Conservation (phyloP, 2,113 vertebrate species). For the Aramus guarauna region DNA sequence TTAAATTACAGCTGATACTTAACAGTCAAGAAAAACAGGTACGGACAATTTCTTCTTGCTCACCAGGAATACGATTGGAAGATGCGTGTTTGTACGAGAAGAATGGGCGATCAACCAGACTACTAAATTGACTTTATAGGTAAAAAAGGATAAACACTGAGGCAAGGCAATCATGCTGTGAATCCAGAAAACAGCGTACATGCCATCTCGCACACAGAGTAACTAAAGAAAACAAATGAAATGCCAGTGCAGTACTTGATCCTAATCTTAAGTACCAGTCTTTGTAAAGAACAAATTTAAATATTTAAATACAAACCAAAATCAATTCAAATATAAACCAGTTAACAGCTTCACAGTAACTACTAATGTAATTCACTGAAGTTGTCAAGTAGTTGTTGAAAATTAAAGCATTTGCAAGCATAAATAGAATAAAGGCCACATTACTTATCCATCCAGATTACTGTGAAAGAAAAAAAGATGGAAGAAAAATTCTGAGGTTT, state of each 20-base stretch:
- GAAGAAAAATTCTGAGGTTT: background rate
- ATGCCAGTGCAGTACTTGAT: background rate
- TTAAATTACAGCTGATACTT: background rate
- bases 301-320: background rate
- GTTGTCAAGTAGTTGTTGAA: background rate
- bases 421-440: background rate
- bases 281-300: background rate
- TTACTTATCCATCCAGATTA: background rate
- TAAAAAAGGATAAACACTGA: background rate
- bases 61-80: background rate
- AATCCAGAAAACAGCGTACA: background rate
- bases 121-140: background rate
- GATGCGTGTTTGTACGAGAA: background rate
- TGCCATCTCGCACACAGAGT: background rate
- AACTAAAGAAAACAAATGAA: background rate
- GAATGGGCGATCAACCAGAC: background rate
- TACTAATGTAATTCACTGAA: background rate
- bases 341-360: background rate
- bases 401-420: background rate
- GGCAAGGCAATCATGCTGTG: background rate
- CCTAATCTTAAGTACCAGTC: background rate
- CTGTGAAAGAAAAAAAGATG: background rate
- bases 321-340: background rate
- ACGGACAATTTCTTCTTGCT: background rate
- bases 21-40: constrained; percentile 11